Base-by-base conservation (phyloP, 1,140 invertebrate genomes). In the Zaprionus camerounensis region DNA sequence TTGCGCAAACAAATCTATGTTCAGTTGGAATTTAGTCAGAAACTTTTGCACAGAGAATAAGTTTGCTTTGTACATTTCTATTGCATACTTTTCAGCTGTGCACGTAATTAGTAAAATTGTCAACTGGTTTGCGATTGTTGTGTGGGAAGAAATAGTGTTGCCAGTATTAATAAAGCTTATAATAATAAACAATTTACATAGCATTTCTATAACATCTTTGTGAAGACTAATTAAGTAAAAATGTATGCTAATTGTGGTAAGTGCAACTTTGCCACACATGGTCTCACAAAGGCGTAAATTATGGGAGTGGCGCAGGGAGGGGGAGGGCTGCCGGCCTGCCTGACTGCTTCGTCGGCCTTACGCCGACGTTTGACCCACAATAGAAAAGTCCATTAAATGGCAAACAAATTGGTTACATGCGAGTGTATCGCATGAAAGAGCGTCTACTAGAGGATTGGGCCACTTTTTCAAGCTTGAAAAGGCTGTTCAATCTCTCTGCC, bases 331-430 rank as follows among this genome's bases (percentile, higher is more conserved):
- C 28, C 28, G 9, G 7, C 7, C 31, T 34, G 31, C 31, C 31
- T 11, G 9, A 34, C 31, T 34, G 31, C 31, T 34, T 34, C 28
- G 28, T 31, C 28, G 31, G 31, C 31, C 31, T 34, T n/a, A n/a
- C n/a, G n/a, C n/a, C 31, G 31, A 34, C 31, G 20, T 44, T 36
- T 26, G 66, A 61, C 44, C 64, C 64, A 74, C 65, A 73, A 73
- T 69, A 36, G 66, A 62, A 17, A 46, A 56, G 66, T 36, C 49
- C 57, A 69, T 59, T 73, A 49, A 67, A 68, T n/a, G 34, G 28
- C 57, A 69, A 74, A 28, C 71, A 62, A 74, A 74, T 74, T 74
- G 71, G 58, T 69, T 74, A 62, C 57, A 74, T 61, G 26, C 28
- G 20, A 51, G 28, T 53, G 20, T 61, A 64, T 64, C 24, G 46